A percentile compares a stretch with the other conserved stretches of the same genome.
These are phyloP conservation scores for Hypotaenidia okinawae DNA, from an alignment of 2,797 vertebrate species.

Conservation along the genomic window DNA sequence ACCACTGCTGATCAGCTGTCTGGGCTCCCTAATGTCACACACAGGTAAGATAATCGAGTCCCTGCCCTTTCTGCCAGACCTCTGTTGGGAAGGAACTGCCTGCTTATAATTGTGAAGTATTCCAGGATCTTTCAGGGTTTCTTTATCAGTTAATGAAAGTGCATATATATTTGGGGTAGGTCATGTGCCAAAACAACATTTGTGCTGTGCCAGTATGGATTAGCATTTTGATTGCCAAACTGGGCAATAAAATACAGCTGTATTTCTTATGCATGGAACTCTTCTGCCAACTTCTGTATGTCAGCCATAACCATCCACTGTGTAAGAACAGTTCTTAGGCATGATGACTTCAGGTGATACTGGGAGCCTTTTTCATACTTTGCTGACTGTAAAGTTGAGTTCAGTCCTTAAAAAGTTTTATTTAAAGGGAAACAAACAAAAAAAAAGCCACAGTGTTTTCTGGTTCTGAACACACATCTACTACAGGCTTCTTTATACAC, in stretches of 20 bases:
- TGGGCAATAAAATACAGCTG: neutral
- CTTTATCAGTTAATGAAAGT: neutral
- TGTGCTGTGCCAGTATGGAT: neutral
- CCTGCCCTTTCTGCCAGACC: constrained; percentile 39
- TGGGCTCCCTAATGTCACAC: neutral
- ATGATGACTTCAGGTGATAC: neutral
- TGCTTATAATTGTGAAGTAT: neutral
- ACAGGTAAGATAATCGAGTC: constrained; percentile 30
- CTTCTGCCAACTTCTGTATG: neutral
- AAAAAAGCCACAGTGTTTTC: neutral
- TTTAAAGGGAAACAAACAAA: neutral
- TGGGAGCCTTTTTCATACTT: neutral
- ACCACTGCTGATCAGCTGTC: constrained; percentile 23
- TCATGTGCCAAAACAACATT: neutral
- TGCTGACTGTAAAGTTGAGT: neutral
- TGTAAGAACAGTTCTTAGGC: neutral
- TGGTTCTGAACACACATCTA: neutral
- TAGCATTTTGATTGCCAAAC: neutral
- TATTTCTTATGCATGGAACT: neutral
- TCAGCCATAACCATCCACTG: neutral
- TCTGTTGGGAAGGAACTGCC: neutral
- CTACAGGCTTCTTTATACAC: neutral
- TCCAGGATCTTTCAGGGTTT: neutral
- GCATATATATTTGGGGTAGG: neutral
- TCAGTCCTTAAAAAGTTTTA: neutral